phyloP scores from a whole-genome alignment of 1,140 invertebrate genomes.

The Cydia amplana region DNA sequence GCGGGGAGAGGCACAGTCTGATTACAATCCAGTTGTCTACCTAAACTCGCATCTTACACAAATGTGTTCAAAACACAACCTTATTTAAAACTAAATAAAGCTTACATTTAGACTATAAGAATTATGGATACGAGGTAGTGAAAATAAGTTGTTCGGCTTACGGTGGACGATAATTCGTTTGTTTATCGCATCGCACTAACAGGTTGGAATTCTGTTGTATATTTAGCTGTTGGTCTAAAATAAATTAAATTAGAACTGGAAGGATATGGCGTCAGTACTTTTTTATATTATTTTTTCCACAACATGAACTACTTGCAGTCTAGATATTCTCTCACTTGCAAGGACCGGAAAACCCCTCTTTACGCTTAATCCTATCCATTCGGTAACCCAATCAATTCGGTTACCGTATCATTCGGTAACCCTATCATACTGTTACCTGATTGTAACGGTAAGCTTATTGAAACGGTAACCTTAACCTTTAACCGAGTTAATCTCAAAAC shows the following conservation, averaged over 20 bases:
- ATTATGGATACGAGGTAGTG: not conserved
- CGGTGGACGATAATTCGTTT: constrained; percentile 13
- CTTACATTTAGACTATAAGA: not conserved
- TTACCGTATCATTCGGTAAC: no score
- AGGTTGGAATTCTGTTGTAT: not conserved
- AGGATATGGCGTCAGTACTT: not conserved
- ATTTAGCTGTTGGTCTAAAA: not conserved
- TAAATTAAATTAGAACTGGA: not conserved
- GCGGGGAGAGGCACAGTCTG: not conserved
- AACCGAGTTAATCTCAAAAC: no score
- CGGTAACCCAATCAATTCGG: no score
- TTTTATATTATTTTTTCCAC: no score
- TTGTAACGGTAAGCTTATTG: no score
- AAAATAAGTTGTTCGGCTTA: not conserved
- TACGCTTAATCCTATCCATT: no score
- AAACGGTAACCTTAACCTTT: no score
- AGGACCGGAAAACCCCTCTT: no score
- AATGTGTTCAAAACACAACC: not conserved
- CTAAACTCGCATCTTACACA: not conserved
- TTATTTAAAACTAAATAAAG: not conserved
- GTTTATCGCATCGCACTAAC: not conserved
- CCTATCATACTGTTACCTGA: no score
- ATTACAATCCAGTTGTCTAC: not conserved
- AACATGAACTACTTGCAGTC: no score
- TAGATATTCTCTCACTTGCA: no score